A percentile compares a stretch with the other conserved stretches of the same genome.
Conservation (phyloP, 2,888 invertebrate species). For the Acanthococcus lagerstroemiae region DNA sequence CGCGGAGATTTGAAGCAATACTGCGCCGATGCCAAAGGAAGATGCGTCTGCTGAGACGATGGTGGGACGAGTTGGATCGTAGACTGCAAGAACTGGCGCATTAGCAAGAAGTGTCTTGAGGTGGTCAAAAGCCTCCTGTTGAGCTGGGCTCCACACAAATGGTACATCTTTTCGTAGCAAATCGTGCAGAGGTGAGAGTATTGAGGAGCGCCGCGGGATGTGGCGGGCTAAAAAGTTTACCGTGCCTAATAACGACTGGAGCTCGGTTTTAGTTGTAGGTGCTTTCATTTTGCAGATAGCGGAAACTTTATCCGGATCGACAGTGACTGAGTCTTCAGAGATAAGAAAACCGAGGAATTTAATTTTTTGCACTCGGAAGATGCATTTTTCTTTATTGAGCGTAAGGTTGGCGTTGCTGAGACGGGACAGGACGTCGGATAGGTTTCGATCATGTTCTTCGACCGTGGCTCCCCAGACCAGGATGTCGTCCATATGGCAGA, state of each 20-base stretch:
- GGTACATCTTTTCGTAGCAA: constrained; percentile 19
- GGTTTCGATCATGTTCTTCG: constrained; percentile 36
- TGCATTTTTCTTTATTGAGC: constrained; percentile 38
- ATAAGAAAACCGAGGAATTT: constrained; percentile 38
- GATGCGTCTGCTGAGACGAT: neutral
- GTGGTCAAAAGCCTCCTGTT: constrained; percentile 29
- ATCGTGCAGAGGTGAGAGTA: constrained; percentile 27
- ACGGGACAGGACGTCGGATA: constrained; percentile 15
- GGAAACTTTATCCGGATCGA: constrained; percentile 27
- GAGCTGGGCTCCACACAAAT: constrained; percentile 28
- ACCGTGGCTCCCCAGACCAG: constrained; percentile 35
- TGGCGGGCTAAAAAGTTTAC: constrained; percentile 21
- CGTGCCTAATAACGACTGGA: constrained; percentile 29
- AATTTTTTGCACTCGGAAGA: constrained; percentile 35
- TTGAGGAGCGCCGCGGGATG: constrained; percentile 17
- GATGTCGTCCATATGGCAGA: constrained; percentile 38
- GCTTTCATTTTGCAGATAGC: constrained; percentile 25
- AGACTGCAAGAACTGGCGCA: constrained; percentile 8
- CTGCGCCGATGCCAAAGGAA: constrained; percentile 1
- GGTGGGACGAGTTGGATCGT: neutral
- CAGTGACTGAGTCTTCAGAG: constrained; percentile 29
- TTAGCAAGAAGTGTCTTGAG: constrained; percentile 22
- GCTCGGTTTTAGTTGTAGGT: constrained; percentile 25
- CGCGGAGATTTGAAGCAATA: constrained; percentile 21
- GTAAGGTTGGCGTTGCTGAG: constrained; percentile 12